Evolutionary conservation across 2,888 invertebrate species (phyloP).

Genomic region (Pyrochroa serraticornis): DNA sequence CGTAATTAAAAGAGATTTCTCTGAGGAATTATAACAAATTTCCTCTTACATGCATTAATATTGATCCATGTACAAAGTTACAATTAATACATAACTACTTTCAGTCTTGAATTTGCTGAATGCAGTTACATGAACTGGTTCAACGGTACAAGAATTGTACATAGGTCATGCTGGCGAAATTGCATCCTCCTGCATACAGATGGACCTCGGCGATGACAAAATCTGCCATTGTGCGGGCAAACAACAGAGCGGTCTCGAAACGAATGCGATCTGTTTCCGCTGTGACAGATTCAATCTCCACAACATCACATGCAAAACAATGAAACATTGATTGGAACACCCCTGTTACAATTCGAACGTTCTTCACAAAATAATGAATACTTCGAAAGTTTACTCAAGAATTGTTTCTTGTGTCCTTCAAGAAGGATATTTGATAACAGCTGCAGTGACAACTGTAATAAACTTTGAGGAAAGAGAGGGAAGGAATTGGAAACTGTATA

Average conservation of each 20-base stretch:
- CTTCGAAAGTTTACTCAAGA: background rate
- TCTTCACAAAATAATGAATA: slow-evolving; percentile 15
- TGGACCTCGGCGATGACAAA: slow-evolving; percentile 21
- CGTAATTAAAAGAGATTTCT: too few relatives aligned
- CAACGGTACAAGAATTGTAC: too few relatives aligned
- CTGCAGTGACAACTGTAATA: too few relatives aligned
- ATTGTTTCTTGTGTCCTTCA: background rate
- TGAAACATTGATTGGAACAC: slow-evolving; percentile 44
- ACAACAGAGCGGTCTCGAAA: slow-evolving; percentile 33
- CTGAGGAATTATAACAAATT: too few relatives aligned
- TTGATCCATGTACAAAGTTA: too few relatives aligned
- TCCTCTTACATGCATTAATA: too few relatives aligned
- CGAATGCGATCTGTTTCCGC: slow-evolving; percentile 46
- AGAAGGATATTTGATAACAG: too few relatives aligned
- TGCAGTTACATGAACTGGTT: too few relatives aligned
- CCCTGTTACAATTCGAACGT: slow-evolving; percentile 15
- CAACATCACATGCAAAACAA: slow-evolving; percentile 48
- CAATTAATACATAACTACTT: too few relatives aligned
- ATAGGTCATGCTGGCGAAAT: background rate
- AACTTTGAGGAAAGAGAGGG: too few relatives aligned
- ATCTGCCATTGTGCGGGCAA: slow-evolving; percentile 23
- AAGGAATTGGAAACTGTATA: too few relatives aligned
- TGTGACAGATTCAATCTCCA: slow-evolving; percentile 48
- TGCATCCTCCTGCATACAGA: background rate
- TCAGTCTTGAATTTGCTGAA: too few relatives aligned